phyloP scores from a whole-genome alignment of 1,140 invertebrate species.

The Cyclina sinensis region DNA sequence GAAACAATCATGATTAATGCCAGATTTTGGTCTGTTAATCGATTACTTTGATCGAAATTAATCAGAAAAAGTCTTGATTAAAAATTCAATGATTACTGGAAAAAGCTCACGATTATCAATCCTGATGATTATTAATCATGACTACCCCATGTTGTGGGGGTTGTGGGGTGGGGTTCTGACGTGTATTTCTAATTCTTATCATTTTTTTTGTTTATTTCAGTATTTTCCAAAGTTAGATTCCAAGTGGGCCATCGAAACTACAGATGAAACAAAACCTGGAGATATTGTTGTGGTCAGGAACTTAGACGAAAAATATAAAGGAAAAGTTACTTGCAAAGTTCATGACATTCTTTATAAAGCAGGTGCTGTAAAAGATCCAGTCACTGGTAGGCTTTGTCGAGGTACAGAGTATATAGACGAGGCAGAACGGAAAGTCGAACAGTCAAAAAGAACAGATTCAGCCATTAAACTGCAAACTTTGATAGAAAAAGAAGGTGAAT shows the following conservation, averaged over 20 bases:
- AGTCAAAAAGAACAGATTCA: neutral
- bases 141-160: no score
- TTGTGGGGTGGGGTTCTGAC: no score
- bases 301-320: neutral
- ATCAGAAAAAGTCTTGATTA: no score
- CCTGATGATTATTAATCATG: no score
- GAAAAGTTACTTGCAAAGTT: slow-evolving; percentile 47
- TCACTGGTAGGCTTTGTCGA: slow-evolving; percentile 68
- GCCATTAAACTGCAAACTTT: neutral
- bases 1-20: no score
- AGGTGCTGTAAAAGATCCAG: slow-evolving; percentile 66
- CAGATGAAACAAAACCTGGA: slow-evolving; percentile 17
- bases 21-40: no score
- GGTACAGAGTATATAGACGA: slow-evolving; percentile 70
- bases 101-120: no score
- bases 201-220: slow-evolving; percentile 39
- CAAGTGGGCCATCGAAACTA: slow-evolving; percentile 16
- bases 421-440: slow-evolving; percentile 52
- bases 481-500: neutral
- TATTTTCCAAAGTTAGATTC: slow-evolving; percentile 53
- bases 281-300: slow-evolving; percentile 52
- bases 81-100: no score
- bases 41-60: no score
- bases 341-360: slow-evolving; percentile 58
- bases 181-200: neutral